Conservation (phyloP, 2,113 vertebrate genomes). For the Sterna hirundo region DNA sequence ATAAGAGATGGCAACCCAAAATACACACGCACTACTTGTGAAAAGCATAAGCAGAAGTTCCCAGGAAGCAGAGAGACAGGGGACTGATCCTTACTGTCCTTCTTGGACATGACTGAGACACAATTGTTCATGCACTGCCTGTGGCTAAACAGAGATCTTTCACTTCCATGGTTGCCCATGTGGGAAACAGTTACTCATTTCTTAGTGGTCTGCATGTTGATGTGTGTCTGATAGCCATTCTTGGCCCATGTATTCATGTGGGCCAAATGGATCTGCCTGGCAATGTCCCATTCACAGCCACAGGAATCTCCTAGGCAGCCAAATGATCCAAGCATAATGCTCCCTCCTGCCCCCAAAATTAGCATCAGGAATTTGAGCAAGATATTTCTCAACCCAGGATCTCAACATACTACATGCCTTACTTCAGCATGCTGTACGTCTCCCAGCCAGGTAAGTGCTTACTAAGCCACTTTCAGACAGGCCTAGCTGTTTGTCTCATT, state of each 20-base stretch:
- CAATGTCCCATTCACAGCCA: background rate
- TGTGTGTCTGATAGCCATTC: background rate
- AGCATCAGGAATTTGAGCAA: background rate
- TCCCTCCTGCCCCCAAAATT: background rate
- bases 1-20: background rate
- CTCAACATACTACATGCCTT: background rate
- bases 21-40: background rate
- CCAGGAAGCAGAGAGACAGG: background rate
- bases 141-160: background rate
- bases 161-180: background rate
- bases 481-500: background rate
- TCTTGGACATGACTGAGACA: background rate
- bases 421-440: background rate
- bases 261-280: background rate
- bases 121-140: background rate
- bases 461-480: background rate
- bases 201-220: background rate
- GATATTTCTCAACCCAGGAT: background rate
- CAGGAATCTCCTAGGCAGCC: background rate
- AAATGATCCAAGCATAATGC: background rate
- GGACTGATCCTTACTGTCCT: background rate
- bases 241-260: background rate
- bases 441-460: background rate
- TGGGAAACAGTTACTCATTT: background rate
- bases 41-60: background rate